Evolutionary conservation across 2,113 vertebrate genomes (phyloP).

Genomic region (Rhea americana): DNA sequence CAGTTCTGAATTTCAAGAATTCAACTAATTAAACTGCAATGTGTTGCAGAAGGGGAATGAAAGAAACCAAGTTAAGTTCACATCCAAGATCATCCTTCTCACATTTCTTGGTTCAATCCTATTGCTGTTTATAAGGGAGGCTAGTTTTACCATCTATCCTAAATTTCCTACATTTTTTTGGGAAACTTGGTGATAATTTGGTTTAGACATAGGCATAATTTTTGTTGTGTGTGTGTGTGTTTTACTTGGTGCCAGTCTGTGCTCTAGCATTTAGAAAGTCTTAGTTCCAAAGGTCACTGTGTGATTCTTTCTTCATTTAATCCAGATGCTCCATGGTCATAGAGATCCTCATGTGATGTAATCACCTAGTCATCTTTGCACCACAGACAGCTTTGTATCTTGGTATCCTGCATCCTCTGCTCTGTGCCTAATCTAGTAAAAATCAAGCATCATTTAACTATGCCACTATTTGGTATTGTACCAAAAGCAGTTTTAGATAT

Average conservation of each 20-base stretch:
- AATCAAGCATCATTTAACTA: background rate
- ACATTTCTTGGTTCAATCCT: background rate
- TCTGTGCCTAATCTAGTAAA: background rate
- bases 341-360: constrained; percentile 18
- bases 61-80: background rate
- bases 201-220: background rate
- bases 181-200: background rate
- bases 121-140: background rate
- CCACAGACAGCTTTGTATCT: background rate
- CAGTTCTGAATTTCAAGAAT: background rate
- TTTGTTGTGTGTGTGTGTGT: background rate
- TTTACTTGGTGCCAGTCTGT: background rate
- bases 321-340: constrained; percentile 1
- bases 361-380: constrained; percentile 31
- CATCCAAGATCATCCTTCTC: background rate
- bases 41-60: background rate
- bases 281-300: constrained; percentile 19
- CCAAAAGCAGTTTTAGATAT: background rate
- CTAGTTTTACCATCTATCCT: background rate
- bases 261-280: background rate
- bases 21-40: background rate
- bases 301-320: background rate
- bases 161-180: background rate
- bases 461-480: background rate
- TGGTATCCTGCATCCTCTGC: background rate